A percentile compares a stretch with the other conserved stretches of the same genome.
These are phyloP conservation scores for Epicampocera succincta DNA, from an alignment of 2,888 invertebrate species.

Conservation along the genomic window DNA sequence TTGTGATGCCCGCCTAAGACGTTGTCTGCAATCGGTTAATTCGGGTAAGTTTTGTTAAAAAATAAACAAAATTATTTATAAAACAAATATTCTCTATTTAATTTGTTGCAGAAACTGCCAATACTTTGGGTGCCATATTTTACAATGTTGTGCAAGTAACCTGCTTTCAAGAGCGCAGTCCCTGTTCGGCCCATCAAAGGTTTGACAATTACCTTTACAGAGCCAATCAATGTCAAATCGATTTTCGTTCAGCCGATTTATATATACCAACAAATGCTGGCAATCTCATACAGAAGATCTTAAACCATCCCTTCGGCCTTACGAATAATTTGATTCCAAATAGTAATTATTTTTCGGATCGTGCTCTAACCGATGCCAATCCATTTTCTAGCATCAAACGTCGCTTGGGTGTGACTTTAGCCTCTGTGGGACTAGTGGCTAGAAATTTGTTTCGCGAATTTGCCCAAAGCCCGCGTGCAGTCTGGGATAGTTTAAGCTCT, in stretches of 20 bases:
- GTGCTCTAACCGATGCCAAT: slow-evolving; percentile 35
- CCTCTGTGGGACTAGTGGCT: slow-evolving; percentile 79
- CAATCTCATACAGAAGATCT: slow-evolving; percentile 77
- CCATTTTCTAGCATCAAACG: slow-evolving; percentile 70
- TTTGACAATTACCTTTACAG: slow-evolving; percentile 79
- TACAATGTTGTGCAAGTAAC: slow-evolving; percentile 89
- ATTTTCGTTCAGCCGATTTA: slow-evolving; percentile 77
- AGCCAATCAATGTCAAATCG: slow-evolving; percentile 75
- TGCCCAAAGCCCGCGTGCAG: slow-evolving; percentile 73
- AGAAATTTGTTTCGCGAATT: slow-evolving; percentile 79
- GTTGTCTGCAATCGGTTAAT: slow-evolving; percentile 86
- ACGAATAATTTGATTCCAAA: slow-evolving; percentile 20
- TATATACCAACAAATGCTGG: slow-evolving; percentile 78
- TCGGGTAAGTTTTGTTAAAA: slow-evolving; percentile 78
- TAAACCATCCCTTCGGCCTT: slow-evolving; percentile 73
- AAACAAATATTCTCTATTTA: background rate
- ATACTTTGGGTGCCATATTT: slow-evolving; percentile 87
- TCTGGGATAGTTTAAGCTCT: slow-evolving; percentile 75
- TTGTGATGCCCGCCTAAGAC: slow-evolving; percentile 87
- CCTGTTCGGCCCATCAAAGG: slow-evolving; percentile 86
- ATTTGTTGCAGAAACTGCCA: slow-evolving; percentile 83
- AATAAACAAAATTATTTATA: background rate
- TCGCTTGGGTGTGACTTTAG: slow-evolving; percentile 78
- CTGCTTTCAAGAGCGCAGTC: slow-evolving; percentile 86
- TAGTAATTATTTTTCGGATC: slow-evolving; percentile 46